Base-by-base conservation (phyloP, 2,888 invertebrate species). In the Caenorhabditis doughertyi region DNA sequence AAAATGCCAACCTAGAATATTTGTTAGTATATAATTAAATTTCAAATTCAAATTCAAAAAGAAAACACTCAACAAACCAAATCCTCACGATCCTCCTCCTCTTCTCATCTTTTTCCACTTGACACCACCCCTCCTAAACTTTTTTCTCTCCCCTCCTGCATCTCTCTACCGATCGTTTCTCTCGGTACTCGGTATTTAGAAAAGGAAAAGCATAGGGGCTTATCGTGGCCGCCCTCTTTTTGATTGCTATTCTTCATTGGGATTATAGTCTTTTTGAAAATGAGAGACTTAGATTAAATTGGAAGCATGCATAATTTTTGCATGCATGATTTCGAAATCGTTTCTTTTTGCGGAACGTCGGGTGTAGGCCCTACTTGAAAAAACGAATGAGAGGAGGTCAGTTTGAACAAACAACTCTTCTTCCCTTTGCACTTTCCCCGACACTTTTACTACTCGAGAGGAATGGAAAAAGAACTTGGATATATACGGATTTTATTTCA, bases 361-460 rank as follows among this genome's bases (percentile, higher is more conserved):
- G 23, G 21, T 4, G 21, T 13, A 60, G 39, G 35, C 13, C 35
- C 21, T 18, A 32, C 55, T 55, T 35, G 55, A 21, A 27, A 51
- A 35, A 62, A 72, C 35, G 51, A 39, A n/a, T 39, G 47, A 18
- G 72, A n/a, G 29, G 62, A 7, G 70, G 73, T 73, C 73, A 73
- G 62, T 64, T 73, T 51, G 47, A 11, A 39, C 53, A 64, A 73
- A 73, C 47, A 73, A 62, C 60, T 25, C 25, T 35, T 35, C 16
- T 16, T 25, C 27, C 18, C 27, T 73, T 73, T 70, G 70, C 56
- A 70, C 70, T 65, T 65, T 62, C 58, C 21, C 47, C 60, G 71
- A 58, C 49, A 60, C 53, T 53, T 67, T 67, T 53, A 67, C 67
- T 65, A n/a, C 18, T 35, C 47, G 29, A 49, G 44, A 13, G 18